Percentiles rank a stretch among this genome's conserved stretches.
These are phyloP conservation scores for Pristionchus arcanus DNA, from an alignment of 2,888 invertebrate species.

Conservation along the genomic window DNA sequence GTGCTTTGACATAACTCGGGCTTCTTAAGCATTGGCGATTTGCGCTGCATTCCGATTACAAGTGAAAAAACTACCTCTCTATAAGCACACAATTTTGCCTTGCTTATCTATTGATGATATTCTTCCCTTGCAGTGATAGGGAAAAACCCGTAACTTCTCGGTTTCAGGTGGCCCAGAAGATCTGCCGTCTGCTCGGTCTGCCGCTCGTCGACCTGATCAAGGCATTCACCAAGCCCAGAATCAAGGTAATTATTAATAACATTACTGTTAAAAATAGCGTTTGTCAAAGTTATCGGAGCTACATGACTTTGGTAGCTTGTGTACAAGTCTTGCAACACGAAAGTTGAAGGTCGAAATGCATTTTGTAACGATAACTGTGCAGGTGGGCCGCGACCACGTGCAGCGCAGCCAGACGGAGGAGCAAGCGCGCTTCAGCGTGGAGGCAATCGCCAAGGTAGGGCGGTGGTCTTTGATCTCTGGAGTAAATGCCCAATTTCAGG, in stretches of 20 bases:
- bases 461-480: background rate
- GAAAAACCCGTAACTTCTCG: background rate
- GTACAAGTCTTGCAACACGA: background rate
- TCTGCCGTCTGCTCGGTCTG: constrained; percentile 92
- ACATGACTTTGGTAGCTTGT: background rate
- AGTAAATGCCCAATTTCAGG: constrained; percentile 79
- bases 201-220: constrained; percentile 97
- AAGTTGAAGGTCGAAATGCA: background rate
- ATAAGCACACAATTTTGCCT: no score
- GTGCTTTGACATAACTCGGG: no score
- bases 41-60: no score
- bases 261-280: background rate
- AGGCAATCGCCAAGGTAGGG: constrained; percentile 97
- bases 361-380: background rate
- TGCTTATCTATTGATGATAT: no score
- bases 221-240: constrained; percentile 95
- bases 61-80: no score
- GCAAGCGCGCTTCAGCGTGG: constrained; percentile 96
- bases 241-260: constrained; percentile 86
- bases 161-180: constrained; percentile 89
- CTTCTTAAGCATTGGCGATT: no score
- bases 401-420: constrained; percentile 98
- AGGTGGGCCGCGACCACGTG: constrained; percentile 95
- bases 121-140: background rate
- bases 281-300: background rate